phyloP scores from a whole-genome alignment of 2,797 vertebrate species.

The Pampus argenteus region DNA sequence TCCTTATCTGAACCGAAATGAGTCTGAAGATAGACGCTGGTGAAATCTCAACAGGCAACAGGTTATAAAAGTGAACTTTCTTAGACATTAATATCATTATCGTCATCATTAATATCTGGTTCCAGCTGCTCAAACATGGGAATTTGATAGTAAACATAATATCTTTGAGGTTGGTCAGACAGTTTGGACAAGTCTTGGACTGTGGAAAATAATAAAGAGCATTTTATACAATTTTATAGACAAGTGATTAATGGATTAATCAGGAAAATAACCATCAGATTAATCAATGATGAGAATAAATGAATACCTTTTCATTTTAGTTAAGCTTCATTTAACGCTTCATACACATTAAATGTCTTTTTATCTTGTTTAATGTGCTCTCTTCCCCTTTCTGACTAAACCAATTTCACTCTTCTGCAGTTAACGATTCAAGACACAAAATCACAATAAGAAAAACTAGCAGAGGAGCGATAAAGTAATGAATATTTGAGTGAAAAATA shows the following conservation, averaged over 20 bases:
- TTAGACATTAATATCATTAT: neutral
- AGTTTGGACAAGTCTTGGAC: neutral
- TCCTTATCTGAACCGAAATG: neutral
- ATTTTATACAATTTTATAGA: too few relatives aligned
- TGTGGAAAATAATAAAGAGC: neutral
- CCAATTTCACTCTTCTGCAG: slow-evolving; percentile 59
- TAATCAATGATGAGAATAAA: too few relatives aligned
- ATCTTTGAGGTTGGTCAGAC: neutral
- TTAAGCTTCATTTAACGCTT: slow-evolving; percentile 36
- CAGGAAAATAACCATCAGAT: too few relatives aligned
- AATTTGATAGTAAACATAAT: neutral
- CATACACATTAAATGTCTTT: slow-evolving; percentile 28
- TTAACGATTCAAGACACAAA: slow-evolving; percentile 34
- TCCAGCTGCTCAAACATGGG: too few relatives aligned
- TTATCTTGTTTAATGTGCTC: slow-evolving; percentile 20
- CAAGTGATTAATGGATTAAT: too few relatives aligned
- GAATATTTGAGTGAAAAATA: slow-evolving; percentile 14
- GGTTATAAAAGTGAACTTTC: neutral
- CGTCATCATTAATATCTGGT: too few relatives aligned
- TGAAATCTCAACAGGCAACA: too few relatives aligned
- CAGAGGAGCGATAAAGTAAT: slow-evolving; percentile 31
- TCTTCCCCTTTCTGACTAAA: slow-evolving; percentile 12
- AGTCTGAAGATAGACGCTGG: neutral
- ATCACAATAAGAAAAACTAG: slow-evolving; percentile 22
- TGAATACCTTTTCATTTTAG: slow-evolving; percentile 7